A percentile compares a stretch with the other conserved stretches of the same genome.
phyloP scores from a whole-genome alignment of 92 coral and sea anemone species.

The Virgularia gustaviana region DNA sequence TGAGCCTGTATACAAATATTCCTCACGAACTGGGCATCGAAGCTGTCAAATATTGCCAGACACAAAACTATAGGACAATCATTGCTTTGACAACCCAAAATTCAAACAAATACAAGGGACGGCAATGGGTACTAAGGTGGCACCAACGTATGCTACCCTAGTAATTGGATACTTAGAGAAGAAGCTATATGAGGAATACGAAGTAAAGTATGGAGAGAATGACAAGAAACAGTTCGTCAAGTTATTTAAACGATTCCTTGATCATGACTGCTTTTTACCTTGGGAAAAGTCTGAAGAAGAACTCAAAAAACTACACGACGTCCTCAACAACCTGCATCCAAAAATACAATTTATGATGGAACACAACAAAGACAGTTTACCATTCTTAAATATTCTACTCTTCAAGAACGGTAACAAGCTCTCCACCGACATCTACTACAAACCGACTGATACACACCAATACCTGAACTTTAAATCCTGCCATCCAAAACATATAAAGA shows the following conservation, averaged over 20 bases:
- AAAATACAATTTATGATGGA: constrained; percentile 6
- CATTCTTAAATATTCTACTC: constrained; percentile 2
- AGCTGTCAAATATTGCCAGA: too few species aligned
- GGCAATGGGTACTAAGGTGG: too few species aligned
- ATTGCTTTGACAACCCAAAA: too few species aligned
- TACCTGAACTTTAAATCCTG: constrained; percentile 11
- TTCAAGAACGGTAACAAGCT: not conserved
- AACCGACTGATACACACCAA: constrained; percentile 12
- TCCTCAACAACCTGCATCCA: not conserved
- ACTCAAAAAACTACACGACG: not conserved
- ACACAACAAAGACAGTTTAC: not conserved
- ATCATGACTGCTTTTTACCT: constrained; percentile 14
- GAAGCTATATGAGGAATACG: constrained; percentile 1
- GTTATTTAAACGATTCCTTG: constrained; percentile 13
- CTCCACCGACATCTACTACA: not conserved
- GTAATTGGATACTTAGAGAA: too few species aligned
- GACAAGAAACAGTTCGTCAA: constrained; percentile 14
- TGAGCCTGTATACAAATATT: too few species aligned
- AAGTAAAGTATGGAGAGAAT: not conserved
- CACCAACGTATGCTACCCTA: too few species aligned
- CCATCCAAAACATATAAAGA: too few species aligned
- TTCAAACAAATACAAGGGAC: too few species aligned
- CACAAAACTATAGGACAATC: too few species aligned
- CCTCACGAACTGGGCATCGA: too few species aligned
- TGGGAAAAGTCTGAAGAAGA: not conserved